A percentile compares a stretch with the other conserved stretches of the same genome.
Evolutionary conservation across 2,113 vertebrate genomes (phyloP).

Genomic region (Mustela lutreola): DNA sequence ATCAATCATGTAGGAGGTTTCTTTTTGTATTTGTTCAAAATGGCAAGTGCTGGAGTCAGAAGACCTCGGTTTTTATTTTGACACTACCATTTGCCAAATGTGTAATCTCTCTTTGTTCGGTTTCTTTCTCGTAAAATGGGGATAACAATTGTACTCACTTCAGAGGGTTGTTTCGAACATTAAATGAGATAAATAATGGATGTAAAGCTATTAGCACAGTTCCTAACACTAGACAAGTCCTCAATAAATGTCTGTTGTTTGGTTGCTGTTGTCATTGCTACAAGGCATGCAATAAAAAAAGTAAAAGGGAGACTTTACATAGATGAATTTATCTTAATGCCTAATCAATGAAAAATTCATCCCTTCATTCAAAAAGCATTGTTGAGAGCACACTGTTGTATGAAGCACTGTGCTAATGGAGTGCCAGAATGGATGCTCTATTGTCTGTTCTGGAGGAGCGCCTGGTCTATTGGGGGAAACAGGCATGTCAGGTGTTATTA

Average conservation of each 20-base stretch:
- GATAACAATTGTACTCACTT: background rate
- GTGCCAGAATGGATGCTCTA: background rate
- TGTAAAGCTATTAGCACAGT: slow-evolving; percentile 54
- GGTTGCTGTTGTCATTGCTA: slow-evolving; percentile 49
- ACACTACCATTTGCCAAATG: background rate
- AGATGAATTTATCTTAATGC: slow-evolving; percentile 63
- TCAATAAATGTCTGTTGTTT: slow-evolving; percentile 36
- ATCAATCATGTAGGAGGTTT: background rate
- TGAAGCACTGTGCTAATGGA: background rate
- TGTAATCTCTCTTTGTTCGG: slow-evolving; percentile 43
- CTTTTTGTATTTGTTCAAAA: background rate
- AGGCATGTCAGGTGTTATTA: background rate
- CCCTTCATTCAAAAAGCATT: slow-evolving; percentile 41
- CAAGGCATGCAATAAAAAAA: slow-evolving; percentile 45
- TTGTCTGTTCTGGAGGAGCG: background rate
- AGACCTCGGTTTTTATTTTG: background rate
- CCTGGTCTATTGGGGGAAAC: background rate
- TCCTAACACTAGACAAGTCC: background rate
- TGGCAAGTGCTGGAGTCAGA: background rate
- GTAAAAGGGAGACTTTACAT: slow-evolving; percentile 20
- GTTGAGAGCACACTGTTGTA: background rate
- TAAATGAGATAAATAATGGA: slow-evolving; percentile 71
- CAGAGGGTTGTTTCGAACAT: slow-evolving; percentile 44
- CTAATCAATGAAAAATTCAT: slow-evolving; percentile 65
- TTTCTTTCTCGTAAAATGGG: slow-evolving; percentile 44